These are phyloP conservation scores for Amblyraja radiata DNA, from an alignment of 2,797 vertebrate species.

Conservation along the genomic window DNA sequence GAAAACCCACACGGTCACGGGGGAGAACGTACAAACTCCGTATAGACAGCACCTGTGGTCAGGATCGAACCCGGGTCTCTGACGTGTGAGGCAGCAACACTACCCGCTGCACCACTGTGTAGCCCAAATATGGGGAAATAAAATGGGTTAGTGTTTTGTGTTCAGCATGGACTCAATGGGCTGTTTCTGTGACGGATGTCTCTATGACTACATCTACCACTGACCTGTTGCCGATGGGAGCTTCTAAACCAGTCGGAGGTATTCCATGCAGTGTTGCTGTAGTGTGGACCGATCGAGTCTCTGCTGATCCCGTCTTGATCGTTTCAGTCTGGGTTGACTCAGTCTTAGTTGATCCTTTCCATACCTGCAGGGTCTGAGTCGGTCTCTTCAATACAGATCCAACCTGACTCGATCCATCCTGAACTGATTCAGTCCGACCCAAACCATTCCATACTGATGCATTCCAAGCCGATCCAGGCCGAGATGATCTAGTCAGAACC, in stretches of 20 bases:
- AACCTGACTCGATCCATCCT: background rate
- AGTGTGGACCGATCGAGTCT: too few species aligned
- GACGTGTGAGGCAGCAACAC: too few species aligned
- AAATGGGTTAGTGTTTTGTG: too few species aligned
- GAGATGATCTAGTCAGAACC: background rate
- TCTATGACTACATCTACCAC: background rate
- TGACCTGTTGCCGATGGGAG: background rate
- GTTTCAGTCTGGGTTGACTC: background rate
- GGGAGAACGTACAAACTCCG: too few species aligned
- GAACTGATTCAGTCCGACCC: background rate
- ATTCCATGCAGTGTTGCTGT: background rate
- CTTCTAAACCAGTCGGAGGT: background rate
- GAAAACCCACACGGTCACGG: too few species aligned
- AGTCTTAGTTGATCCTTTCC: background rate
- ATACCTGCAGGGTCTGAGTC: background rate
- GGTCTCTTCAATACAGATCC: background rate
- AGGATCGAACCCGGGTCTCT: too few species aligned
- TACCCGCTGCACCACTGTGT: too few species aligned
- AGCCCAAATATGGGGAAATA: too few species aligned
- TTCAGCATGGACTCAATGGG: background rate
- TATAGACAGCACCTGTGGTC: too few species aligned
- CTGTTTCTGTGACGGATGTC: background rate
- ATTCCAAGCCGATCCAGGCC: background rate
- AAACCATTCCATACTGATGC: background rate
- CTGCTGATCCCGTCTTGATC: background rate